Evolutionary conservation across 2,888 invertebrate species (phyloP).

Genomic region (Coenonympha glycerion): DNA sequence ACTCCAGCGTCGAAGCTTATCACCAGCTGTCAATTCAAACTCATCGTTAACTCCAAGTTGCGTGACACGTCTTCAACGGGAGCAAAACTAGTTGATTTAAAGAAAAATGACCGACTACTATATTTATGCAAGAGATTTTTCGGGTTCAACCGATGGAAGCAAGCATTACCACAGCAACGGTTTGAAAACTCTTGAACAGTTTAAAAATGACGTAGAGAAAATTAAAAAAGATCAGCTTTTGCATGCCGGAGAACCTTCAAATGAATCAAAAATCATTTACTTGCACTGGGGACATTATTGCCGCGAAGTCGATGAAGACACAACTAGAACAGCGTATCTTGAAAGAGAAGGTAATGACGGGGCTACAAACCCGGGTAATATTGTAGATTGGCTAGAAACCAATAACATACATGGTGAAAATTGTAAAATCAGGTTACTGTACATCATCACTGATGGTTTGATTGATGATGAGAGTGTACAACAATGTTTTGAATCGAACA

Average conservation of each 20-base stretch:
- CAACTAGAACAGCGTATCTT: slow-evolving; percentile 18
- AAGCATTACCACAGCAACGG: slow-evolving; percentile 32
- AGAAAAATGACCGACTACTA: slow-evolving; percentile 29
- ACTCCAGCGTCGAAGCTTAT: too few species aligned
- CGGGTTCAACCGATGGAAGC: slow-evolving; percentile 28
- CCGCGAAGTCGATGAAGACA: slow-evolving; percentile 32
- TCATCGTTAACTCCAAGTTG: too few species aligned
- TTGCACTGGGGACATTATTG: slow-evolving; percentile 37
- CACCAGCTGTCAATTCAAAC: too few species aligned
- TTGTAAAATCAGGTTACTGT: too few species aligned
- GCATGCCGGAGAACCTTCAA: slow-evolving; percentile 18
- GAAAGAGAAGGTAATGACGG: background rate
- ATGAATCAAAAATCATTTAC: slow-evolving; percentile 33
- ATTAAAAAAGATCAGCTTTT: too few species aligned
- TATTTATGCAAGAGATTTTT: slow-evolving; percentile 36
- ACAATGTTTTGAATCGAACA: slow-evolving; percentile 31
- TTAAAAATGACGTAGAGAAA: slow-evolving; percentile 32
- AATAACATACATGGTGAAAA: too few species aligned
- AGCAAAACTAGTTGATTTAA: too few species aligned
- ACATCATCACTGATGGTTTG: too few species aligned
- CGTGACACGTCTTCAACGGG: too few species aligned
- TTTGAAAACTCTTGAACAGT: slow-evolving; percentile 31
- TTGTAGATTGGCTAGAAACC: too few species aligned
- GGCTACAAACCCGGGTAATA: too few species aligned
- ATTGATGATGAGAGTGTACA: background rate